Evolutionary conservation across 1,140 invertebrate species (phyloP), one percentile per base, ranked within the genome.

Genomic region (Camponotus vicinus): DNA sequence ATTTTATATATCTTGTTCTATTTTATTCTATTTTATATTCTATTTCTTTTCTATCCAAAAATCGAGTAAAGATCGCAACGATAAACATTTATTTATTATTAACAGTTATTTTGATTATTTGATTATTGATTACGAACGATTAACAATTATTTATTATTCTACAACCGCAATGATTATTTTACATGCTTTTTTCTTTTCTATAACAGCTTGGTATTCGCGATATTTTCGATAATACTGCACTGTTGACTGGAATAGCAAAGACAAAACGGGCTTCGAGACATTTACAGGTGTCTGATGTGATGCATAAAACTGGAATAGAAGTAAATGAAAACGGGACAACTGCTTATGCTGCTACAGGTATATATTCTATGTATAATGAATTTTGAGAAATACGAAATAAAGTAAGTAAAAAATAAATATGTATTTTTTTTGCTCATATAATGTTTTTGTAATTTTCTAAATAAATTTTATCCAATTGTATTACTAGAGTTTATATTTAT

Each of bases 231-330:
- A 95, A 96, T 40, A 96, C 96, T 0, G 97, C 97, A 0, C 96
- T 96, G 8, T 94, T 98, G 69, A 96, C 96, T 5, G 96, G 96
- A 3, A 96, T 98, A 18, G 95, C 96, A 1, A 92, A 95, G 15
- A 96, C 96, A 1, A 95, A 95, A 76, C 92, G 93, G 1, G 90
- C 94, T 5, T 90, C 93, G 2, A 94, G 93, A 32, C 94, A 95
- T 52, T 92, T 98, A 15, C 95, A 96, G 42, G 96, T 98, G 0
- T 97, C 97, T 0, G 96, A 97, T 85, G 96, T 98, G 18, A 86
- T 98, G 37, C 98, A 98, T 92, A 97, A 98, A 91, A 96, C 97
- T 64, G 98, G 97, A 71, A 97, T 99, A 55, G 97, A 97, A 92
- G 96, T 98, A 2, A 97, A 98, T 91, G 98, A 99, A 94, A 95